Percentiles rank a stretch among this genome's conserved stretches.
Evolutionary conservation across 2,888 invertebrate species (phyloP).

Genomic region (Antitype chi): DNA sequence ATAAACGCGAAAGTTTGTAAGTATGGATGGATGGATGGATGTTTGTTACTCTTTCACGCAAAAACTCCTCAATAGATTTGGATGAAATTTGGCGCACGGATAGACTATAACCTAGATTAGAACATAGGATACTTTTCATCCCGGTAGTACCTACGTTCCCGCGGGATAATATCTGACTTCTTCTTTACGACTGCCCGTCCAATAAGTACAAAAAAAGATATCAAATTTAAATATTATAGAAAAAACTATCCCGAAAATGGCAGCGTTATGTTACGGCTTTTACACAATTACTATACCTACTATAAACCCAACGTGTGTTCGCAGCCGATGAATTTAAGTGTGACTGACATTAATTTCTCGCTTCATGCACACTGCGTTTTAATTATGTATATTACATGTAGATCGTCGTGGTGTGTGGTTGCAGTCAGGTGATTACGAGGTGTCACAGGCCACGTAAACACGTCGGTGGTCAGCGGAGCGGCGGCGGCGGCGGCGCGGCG

Average conservation of each 20-base stretch:
- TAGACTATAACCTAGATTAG: no score
- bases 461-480: conserved; percentile 32
- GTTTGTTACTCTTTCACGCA: no score
- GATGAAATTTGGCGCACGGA: no score
- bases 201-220: neutral
- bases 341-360: conserved; percentile 47
- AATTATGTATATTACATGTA: conserved; percentile 52
- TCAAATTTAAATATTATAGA: neutral
- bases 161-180: no score
- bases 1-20: no score
- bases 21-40: no score
- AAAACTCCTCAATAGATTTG: no score
- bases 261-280: neutral
- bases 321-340: conserved; percentile 27
- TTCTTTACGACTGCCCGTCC: no score
- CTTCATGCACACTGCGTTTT: conserved; percentile 51
- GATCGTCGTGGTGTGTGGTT: conserved; percentile 37
- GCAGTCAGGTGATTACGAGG: conserved; percentile 59
- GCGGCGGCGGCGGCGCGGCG: conserved; percentile 23
- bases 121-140: no score
- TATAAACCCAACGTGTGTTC: conserved; percentile 4
- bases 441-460: conserved; percentile 58
- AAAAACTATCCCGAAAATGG: conserved; percentile 5
- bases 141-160: no score
- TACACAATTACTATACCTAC: conserved; percentile 11